Percentiles rank a stretch among this genome's conserved stretches.
Evolutionary conservation across 2,113 vertebrate genomes (phyloP).

Genomic region (Psittacus erithacus): DNA sequence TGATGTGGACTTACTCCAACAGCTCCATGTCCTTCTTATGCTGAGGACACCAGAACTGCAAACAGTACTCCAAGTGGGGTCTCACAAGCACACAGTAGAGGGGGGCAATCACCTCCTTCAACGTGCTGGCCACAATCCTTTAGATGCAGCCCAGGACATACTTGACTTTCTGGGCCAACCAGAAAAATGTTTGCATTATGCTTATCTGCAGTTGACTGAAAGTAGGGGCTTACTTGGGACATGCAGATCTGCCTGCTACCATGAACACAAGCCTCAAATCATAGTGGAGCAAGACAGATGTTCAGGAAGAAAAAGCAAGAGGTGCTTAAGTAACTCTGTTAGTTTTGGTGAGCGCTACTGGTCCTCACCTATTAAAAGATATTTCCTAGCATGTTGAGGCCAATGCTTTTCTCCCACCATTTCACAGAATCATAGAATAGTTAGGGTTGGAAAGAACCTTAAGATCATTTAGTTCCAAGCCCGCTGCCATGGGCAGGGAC

Average conservation of each 20-base stretch:
- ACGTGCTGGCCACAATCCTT: no score
- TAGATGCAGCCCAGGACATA: no score
- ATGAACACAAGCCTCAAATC: neutral
- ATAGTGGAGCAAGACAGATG: neutral
- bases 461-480: no score
- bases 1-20: neutral
- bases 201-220: conserved; percentile 12
- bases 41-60: neutral
- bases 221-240: neutral
- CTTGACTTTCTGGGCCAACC: no score
- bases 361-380: neutral
- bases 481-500: no score
- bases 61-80: no score
- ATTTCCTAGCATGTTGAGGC: neutral
- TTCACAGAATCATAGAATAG: neutral
- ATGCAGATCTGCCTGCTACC: neutral
- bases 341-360: neutral
- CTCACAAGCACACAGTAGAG: no score
- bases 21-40: neutral
- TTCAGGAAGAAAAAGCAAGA: neutral
- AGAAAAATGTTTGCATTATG: neutral
- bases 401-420: neutral
- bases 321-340: neutral
- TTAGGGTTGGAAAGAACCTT: no score
- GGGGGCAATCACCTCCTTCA: no score